Base-by-base conservation (phyloP, 1,140 invertebrate genomes). In the Hesperophylax magnus region DNA sequence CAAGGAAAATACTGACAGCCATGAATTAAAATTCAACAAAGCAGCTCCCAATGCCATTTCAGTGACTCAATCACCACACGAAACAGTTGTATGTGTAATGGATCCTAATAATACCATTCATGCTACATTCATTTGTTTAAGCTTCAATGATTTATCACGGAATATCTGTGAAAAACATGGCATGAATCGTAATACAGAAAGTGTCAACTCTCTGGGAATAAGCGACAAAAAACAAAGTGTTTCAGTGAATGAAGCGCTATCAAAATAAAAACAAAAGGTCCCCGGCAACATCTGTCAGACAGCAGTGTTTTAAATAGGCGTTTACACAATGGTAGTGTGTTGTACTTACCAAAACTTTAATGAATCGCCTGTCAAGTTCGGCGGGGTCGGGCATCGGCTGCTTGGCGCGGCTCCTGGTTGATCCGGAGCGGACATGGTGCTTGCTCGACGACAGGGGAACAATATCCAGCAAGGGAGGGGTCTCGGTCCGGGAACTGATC, bases 301-400 rank as follows among this genome's bases (percentile, higher is more conserved):
- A 72, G 27, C 52, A 61, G 14, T 58, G 39, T 27, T 54, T 22
- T 63, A 52, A 69, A 69, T 69, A 39, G 34, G n/a, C 52, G 65
- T 69, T 39, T 52, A 69, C 31, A 54, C 39, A 24, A 24, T 11
- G 11, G 17, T 72, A 34, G 27, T 39, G 18, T 54, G 56, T 24
- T 60, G 54, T 81, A 92, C 96, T 95, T 89, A 98, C 97, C 93
- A 98, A 90, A 86, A 98, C 97, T 96, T 97, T 98, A 82, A 97
- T 96, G 89, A 98, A 98, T 84, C 96, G 92, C 85, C 94, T 94
- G 88, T 98, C 97, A 88, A 98, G 91, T 89, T 98, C 97, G 84
- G 92, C 92, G 54, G 95, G 90, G 85, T 97, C 96, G 63, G 96
- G 97, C 95, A 97, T 97, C 31, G 96, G 96, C 85, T 94, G 94